phyloP scores from a whole-genome alignment of 23 tunicate genomes.

The Oikopleura dioica region DNA sequence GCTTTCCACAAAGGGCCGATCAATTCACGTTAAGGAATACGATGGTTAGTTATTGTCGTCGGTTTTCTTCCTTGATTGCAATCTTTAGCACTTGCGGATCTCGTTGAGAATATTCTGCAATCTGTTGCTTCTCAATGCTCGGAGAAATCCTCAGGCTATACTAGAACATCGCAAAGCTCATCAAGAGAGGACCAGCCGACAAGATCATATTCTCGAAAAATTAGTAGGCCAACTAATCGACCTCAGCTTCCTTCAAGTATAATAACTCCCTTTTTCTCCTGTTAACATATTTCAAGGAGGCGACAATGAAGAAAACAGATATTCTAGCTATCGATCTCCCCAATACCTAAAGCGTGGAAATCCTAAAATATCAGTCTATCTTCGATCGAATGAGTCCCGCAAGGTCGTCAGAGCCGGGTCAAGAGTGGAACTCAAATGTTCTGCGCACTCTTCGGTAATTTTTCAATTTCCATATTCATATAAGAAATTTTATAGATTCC shows the following conservation, averaged over 20 bases:
- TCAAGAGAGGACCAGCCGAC: background rate
- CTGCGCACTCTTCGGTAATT: background rate
- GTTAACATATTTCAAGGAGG: no score
- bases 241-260: no score
- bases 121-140: slow-evolving; percentile 5
- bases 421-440: background rate
- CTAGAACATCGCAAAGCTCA: background rate
- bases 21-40: slow-evolving; percentile 2
- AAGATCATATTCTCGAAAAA: background rate
- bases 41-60: background rate
- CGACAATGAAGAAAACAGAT: background rate
- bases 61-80: no score
- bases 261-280: no score
- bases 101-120: background rate
- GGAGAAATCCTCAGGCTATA: background rate
- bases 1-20: background rate
- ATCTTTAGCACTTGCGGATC: background rate
- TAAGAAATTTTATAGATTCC: background rate
- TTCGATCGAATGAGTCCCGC: no score
- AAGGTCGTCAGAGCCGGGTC: background rate
- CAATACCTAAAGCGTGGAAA: no score
- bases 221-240: background rate
- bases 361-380: no score
- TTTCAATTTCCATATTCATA: background rate
- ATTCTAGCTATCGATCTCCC: background rate